Conservation (phyloP, 1,140 invertebrate species). For the Oncopodura yosiiana region DNA sequence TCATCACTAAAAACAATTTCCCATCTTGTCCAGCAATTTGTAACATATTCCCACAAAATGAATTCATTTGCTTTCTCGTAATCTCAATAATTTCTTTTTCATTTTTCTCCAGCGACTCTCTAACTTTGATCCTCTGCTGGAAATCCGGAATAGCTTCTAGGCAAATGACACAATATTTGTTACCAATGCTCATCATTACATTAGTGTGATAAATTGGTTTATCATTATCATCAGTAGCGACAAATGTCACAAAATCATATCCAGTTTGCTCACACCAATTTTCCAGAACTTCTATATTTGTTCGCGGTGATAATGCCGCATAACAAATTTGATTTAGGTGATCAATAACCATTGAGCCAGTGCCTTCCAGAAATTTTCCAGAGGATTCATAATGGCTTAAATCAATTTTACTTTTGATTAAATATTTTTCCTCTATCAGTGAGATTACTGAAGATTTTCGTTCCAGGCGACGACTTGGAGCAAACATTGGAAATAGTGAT, state of each 20-base stretch:
- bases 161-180: constrained; percentile 30
- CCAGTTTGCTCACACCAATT: constrained; percentile 20
- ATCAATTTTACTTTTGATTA: constrained; percentile 16
- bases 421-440: constrained; percentile 6
- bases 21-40: constrained; percentile 17
- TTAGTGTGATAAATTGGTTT: constrained; percentile 36
- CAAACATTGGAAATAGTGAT: constrained; percentile 32
- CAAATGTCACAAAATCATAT: constrained; percentile 24
- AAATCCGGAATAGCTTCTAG: constrained; percentile 26
- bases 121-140: constrained; percentile 11
- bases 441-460: constrained; percentile 15
- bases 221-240: constrained; percentile 9
- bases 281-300: constrained; percentile 23
- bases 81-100: constrained; percentile 32
- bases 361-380: constrained; percentile 34
- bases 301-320: constrained; percentile 24
- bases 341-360: constrained; percentile 34
- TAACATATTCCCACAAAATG: constrained; percentile 34
- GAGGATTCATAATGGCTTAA: constrained; percentile 23
- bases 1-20: constrained; percentile 29
- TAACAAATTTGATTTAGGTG: constrained; percentile 28
- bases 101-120: constrained; percentile 3
- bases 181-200: constrained; percentile 34
- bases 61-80: constrained; percentile 27
- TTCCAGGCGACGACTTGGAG: constrained; percentile 26